Percentiles rank a stretch among this genome's conserved stretches.
phyloP scores from a whole-genome alignment of 2,113 vertebrate genomes.

The Jaculus jaculus region DNA sequence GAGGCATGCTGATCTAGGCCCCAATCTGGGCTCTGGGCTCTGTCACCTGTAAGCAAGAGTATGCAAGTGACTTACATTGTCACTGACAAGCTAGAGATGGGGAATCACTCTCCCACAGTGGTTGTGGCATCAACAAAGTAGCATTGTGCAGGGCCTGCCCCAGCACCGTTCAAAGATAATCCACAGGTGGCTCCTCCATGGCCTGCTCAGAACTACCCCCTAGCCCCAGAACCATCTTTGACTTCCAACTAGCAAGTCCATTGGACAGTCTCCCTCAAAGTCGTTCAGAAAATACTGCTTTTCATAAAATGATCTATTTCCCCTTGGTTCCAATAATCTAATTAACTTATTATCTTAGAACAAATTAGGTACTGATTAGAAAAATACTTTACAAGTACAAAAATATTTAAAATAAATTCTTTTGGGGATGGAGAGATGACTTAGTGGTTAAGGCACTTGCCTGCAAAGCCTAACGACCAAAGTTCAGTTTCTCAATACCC shows the following conservation, averaged over 20 bases:
- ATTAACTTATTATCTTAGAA: background rate
- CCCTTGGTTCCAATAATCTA: background rate
- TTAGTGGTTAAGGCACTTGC: too few relatives aligned
- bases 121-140: background rate
- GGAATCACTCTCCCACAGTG: background rate
- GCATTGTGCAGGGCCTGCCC: background rate
- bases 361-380: background rate
- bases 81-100: background rate
- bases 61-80: background rate
- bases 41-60: background rate
- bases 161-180: background rate
- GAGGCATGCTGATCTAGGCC: background rate
- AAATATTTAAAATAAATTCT: background rate
- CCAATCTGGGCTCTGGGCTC: background rate
- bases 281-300: background rate
- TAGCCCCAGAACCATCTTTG: background rate
- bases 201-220: background rate
- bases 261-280: background rate
- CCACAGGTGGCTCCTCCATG: background rate
- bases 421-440: too few relatives aligned
- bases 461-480: too few relatives aligned
- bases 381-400: background rate
- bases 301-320: background rate
- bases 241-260: background rate
- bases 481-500: too few relatives aligned